A percentile compares a stretch with the other conserved stretches of the same genome.
phyloP scores from a whole-genome alignment of 2,888 invertebrate species.

The Elgonia sp. region DNA sequence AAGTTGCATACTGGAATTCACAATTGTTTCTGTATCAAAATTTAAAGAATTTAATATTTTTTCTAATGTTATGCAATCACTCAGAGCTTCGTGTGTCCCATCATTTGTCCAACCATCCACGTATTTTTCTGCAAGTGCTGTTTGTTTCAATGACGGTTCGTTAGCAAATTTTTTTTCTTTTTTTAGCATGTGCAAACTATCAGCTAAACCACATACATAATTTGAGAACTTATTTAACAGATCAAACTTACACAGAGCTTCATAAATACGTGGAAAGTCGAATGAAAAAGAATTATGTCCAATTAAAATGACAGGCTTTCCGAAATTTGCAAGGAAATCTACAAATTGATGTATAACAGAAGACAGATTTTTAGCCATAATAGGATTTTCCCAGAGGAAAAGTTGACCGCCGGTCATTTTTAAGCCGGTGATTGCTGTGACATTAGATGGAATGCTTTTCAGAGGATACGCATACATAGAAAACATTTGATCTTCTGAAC shows the following conservation, averaged over 20 bases:
- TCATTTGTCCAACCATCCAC: not conserved
- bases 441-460: conserved; percentile 23
- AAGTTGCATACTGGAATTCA: not conserved
- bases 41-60: no score
- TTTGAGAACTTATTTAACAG: conserved; percentile 32
- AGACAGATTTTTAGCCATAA: conserved; percentile 8
- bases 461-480: conserved; percentile 38
- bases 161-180: not conserved
- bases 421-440: conserved; percentile 46
- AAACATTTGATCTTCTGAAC: not conserved
- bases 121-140: conserved; percentile 41
- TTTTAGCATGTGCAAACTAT: conserved; percentile 36
- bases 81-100: conserved; percentile 39
- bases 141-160: conserved; percentile 43
- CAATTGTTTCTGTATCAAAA: not conserved
- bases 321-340: conserved; percentile 2
- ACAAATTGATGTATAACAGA: conserved; percentile 36
- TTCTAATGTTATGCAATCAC: conserved; percentile 20
- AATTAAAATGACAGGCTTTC: conserved; percentile 44
- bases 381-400: conserved; percentile 8
- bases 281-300: conserved; percentile 46
- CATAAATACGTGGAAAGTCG: conserved; percentile 49
- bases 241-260: conserved; percentile 4
- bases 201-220: conserved; percentile 21
- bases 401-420: conserved; percentile 50